These are phyloP conservation scores for Erpornis zantholeuca DNA, from an alignment of 2,113 vertebrate genomes.

Conservation along the genomic window DNA sequence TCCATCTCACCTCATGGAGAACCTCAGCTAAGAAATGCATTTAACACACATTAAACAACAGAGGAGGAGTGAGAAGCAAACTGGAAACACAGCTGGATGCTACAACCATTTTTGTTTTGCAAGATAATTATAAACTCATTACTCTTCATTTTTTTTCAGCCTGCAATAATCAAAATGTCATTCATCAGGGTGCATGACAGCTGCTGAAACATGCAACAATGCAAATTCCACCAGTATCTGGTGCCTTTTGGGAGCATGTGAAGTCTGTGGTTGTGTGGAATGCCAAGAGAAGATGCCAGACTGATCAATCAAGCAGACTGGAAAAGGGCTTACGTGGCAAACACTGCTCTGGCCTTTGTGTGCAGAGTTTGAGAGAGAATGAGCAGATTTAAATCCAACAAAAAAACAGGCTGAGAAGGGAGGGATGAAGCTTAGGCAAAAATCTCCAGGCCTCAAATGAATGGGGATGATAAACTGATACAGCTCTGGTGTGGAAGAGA, in stretches of 20 bases:
- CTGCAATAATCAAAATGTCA: neutral
- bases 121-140: neutral
- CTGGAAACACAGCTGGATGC: neutral
- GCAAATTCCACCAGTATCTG: neutral
- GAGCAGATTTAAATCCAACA: constrained; percentile 37
- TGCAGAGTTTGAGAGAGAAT: constrained; percentile 26
- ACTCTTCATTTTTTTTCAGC: neutral
- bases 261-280: neutral
- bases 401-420: neutral
- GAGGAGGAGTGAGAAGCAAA: neutral
- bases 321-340: constrained; percentile 11
- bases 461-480: neutral
- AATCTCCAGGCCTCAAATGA: neutral
- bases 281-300: constrained; percentile 33
- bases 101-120: neutral
- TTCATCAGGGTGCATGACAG: neutral
- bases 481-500: neutral
- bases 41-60: neutral
- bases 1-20: neutral
- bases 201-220: neutral
- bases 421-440: neutral
- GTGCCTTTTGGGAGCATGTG: neutral
- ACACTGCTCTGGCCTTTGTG: constrained; percentile 9
- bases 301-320: constrained; percentile 53
- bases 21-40: neutral